These are phyloP conservation scores for Vanessa cardui DNA, from an alignment of 2,888 invertebrate species.

Conservation along the genomic window DNA sequence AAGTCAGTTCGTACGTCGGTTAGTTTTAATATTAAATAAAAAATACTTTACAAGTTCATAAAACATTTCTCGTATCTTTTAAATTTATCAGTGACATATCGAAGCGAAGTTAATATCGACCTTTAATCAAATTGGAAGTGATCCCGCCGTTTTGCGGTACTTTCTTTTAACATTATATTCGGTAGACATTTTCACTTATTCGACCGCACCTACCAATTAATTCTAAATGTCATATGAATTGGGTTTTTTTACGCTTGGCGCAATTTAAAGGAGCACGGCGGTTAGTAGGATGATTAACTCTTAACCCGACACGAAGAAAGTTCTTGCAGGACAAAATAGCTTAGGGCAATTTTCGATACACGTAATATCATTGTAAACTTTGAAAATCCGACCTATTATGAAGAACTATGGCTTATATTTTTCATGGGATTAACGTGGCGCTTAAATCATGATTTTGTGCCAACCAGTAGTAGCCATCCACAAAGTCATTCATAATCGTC, in stretches of 20 bases:
- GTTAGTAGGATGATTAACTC: background rate
- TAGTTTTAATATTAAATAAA: background rate
- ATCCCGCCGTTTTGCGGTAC: slow-evolving; percentile 49
- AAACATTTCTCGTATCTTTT: slow-evolving; percentile 10
- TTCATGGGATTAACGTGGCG: too few relatives aligned
- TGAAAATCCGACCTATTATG: too few relatives aligned
- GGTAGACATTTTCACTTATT: slow-evolving; percentile 64
- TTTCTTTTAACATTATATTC: slow-evolving; percentile 60
- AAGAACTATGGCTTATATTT: too few relatives aligned
- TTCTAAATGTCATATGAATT: slow-evolving; percentile 76
- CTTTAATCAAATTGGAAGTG: slow-evolving; percentile 41
- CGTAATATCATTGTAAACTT: too few relatives aligned
- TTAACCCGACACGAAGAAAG: too few relatives aligned
- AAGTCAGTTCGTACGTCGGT: too few relatives aligned
- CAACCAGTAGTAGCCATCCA: too few relatives aligned
- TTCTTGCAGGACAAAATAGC: too few relatives aligned
- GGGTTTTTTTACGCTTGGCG: slow-evolving; percentile 46
- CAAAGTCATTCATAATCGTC: too few relatives aligned
- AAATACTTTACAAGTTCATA: slow-evolving; percentile 5
- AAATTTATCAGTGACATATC: slow-evolving; percentile 23
- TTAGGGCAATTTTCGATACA: too few relatives aligned
- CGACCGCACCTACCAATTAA: slow-evolving; percentile 68
- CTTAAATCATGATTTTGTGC: too few relatives aligned
- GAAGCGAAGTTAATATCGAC: slow-evolving; percentile 22
- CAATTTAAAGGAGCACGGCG: slow-evolving; percentile 1